Percentiles rank a stretch among this genome's conserved stretches.
These are phyloP conservation scores for Bradysia coprophila DNA, from an alignment of 1,140 invertebrate genomes.

Conservation along the genomic window DNA sequence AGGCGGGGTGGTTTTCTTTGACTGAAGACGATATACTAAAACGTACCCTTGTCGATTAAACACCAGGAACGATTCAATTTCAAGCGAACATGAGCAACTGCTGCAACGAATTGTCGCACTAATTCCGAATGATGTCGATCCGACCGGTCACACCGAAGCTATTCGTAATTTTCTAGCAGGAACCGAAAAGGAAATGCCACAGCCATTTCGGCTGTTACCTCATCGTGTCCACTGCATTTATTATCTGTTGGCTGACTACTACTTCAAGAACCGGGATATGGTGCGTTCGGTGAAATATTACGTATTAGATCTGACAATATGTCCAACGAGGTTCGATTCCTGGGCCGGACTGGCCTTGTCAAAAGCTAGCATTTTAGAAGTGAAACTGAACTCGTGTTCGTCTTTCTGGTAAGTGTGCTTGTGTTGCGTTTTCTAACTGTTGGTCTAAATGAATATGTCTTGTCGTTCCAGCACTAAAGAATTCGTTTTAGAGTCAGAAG, in stretches of 20 bases:
- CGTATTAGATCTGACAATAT: conserved; percentile 59
- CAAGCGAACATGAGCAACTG: conserved; percentile 54
- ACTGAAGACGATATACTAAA: not conserved
- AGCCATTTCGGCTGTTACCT: conserved; percentile 25
- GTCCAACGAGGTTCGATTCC: conserved; percentile 63
- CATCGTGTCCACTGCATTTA: conserved; percentile 53
- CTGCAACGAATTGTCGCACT: conserved; percentile 55
- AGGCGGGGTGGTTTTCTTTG: not conserved
- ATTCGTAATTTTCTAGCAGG: conserved; percentile 48
- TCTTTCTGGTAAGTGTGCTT: conserved; percentile 44
- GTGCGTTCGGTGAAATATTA: conserved; percentile 66
- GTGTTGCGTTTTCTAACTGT: conserved; percentile 73
- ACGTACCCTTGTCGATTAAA: no score
- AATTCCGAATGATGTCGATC: conserved; percentile 46
- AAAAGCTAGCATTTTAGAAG: conserved; percentile 59
- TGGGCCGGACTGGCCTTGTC: conserved; percentile 82
- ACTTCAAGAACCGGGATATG: conserved; percentile 73
- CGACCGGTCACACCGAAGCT: conserved; percentile 32
- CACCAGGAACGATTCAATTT: conserved; percentile 42
- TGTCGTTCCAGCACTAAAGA: conserved; percentile 2
- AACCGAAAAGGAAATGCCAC: conserved; percentile 29
- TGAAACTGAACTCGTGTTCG: conserved; percentile 56
- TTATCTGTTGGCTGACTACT: conserved; percentile 78
- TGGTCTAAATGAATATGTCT: conserved; percentile 44
- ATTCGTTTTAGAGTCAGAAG: conserved; percentile 6